phyloP scores from a whole-genome alignment of 2,888 invertebrate species.

The Melanotus villosus region DNA sequence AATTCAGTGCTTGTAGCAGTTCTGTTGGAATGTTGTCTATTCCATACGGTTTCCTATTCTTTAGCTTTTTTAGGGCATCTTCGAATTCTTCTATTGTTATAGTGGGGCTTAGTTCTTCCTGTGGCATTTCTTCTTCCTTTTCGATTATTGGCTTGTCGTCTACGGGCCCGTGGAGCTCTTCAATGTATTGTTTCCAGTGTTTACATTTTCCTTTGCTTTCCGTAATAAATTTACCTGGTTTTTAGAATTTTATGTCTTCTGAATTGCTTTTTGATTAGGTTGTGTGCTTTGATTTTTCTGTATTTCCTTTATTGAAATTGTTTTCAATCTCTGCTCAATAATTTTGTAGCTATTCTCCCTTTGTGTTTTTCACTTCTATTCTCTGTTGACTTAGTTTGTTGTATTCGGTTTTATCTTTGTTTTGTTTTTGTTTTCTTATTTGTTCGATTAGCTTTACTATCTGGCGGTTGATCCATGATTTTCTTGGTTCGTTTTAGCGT shows the following conservation, averaged over 20 bases:
- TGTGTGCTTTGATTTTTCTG: not conserved
- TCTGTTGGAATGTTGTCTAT: not conserved
- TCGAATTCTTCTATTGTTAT: not conserved
- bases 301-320: not conserved
- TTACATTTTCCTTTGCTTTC: not conserved
- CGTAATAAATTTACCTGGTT: not conserved
- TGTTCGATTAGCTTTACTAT: not conserved
- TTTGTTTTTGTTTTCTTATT: slow-evolving; percentile 1
- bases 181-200: not conserved
- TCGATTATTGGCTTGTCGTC: not conserved
- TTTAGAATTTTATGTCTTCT: not conserved
- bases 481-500: not conserved
- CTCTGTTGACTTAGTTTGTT: not conserved
- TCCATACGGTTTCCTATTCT: not conserved
- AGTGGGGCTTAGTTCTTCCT: not conserved
- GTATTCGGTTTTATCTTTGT: not conserved
- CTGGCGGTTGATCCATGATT: not conserved
- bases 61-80: not conserved
- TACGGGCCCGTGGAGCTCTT: not conserved
- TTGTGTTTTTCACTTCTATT: not conserved
- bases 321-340: not conserved
- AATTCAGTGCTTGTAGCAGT: not conserved
- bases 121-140: not conserved
- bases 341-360: not conserved
- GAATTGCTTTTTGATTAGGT: not conserved